Evolutionary conservation across 2,888 invertebrate genomes (phyloP).

Genomic region (Ophion ellenae): DNA sequence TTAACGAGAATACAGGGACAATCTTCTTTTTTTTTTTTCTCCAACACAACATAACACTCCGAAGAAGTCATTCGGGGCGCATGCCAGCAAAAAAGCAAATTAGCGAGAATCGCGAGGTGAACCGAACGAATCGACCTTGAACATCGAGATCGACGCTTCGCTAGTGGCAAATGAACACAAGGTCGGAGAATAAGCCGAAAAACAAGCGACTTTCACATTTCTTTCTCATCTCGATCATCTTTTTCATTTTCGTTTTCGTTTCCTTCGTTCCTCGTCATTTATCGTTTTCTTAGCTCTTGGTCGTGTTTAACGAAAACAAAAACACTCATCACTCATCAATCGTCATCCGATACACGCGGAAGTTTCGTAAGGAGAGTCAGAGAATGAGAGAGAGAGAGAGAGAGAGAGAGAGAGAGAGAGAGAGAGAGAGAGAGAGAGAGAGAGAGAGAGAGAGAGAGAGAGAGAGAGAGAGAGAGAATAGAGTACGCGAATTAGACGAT

Average conservation of each 20-base stretch:
- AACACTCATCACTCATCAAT: conserved; percentile 44
- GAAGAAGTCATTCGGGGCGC: not conserved
- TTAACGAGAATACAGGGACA: not conserved
- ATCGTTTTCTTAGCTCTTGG: conserved; percentile 47
- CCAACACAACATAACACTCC: not conserved
- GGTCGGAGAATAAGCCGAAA: too few relatives aligned
- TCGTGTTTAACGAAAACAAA: conserved; percentile 20
- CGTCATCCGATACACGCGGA: conserved; percentile 56
- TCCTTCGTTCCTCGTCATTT: conserved; percentile 20
- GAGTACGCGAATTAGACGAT: conserved; percentile 53
- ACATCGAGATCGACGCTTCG: not conserved
- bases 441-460: conserved; percentile 5
- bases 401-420: not conserved
- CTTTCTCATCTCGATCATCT: not conserved
- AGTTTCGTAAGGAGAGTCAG: not conserved
- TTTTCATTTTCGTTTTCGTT: conserved; percentile 11
- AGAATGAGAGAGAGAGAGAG: not conserved
- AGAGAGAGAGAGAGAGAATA: conserved; percentile 15
- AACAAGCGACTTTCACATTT: not conserved
- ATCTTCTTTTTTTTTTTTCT: not conserved
- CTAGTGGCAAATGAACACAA: too few relatives aligned
- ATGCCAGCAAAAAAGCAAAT: not conserved
- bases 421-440: not conserved
- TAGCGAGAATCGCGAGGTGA: not conserved
- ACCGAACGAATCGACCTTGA: not conserved